phyloP scores from a whole-genome alignment of 1,140 invertebrate species.

The Trypoxylus dichotomus region DNA sequence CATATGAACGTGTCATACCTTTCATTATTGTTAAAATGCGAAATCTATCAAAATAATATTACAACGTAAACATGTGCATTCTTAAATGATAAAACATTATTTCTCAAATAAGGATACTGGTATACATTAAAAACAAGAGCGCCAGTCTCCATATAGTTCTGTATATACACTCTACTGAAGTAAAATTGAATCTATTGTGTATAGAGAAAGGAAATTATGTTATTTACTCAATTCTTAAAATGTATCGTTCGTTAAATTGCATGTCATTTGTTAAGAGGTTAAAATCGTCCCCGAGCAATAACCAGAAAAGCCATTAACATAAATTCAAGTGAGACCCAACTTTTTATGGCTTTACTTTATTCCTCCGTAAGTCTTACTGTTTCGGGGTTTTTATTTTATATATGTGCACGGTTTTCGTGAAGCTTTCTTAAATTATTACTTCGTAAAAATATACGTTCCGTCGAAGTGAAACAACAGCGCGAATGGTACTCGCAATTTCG shows the following conservation, averaged over 20 bases:
- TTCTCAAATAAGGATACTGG: too few relatives aligned
- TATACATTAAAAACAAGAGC: too few relatives aligned
- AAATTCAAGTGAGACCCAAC: slow-evolving; percentile 1
- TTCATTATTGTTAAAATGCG: too few relatives aligned
- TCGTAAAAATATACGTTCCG: background rate
- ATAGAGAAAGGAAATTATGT: background rate
- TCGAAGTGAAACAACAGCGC: background rate
- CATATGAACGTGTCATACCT: too few relatives aligned
- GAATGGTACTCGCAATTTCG: background rate
- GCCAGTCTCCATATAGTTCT: too few relatives aligned
- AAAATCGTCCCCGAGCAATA: slow-evolving; percentile 15
- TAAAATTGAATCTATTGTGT: too few relatives aligned
- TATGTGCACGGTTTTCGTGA: background rate
- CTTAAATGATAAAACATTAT: too few relatives aligned
- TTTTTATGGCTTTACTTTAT: slow-evolving; percentile 18
- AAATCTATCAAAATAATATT: too few relatives aligned
- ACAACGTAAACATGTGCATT: too few relatives aligned
- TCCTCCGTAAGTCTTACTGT: background rate
- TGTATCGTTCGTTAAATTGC: slow-evolving; percentile 11
- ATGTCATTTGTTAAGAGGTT: slow-evolving; percentile 8
- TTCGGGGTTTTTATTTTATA: background rate
- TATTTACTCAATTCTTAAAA: background rate
- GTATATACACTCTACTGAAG: too few relatives aligned
- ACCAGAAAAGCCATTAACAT: slow-evolving; percentile 9
- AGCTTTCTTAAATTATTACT: slow-evolving; percentile 21